These are phyloP conservation scores for Branchinecta sandiegonensis DNA, from an alignment of 2,888 invertebrate species.

Conservation along the genomic window DNA sequence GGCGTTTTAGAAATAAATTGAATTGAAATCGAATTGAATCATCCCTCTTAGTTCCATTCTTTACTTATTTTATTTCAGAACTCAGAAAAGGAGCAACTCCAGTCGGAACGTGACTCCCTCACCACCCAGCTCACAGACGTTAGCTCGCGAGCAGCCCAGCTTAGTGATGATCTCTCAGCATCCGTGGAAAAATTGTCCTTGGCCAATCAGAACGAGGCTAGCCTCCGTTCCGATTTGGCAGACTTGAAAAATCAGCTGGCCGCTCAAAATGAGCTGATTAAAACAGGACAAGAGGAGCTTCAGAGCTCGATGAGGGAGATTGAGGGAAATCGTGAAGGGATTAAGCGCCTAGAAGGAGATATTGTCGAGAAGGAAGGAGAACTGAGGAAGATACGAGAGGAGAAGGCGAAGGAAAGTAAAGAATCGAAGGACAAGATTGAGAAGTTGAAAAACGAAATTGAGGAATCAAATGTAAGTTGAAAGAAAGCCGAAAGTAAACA, in stretches of 20 bases:
- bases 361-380: conserved; percentile 34
- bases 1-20: too few species aligned
- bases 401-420: conserved; percentile 29
- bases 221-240: conserved; percentile 37
- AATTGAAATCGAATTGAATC: too few species aligned
- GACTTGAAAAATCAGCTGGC: conserved; percentile 41
- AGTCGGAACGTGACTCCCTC: too few species aligned
- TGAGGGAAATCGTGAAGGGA: conserved; percentile 41
- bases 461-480: conserved; percentile 30
- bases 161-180: too few species aligned
- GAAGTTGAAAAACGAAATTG: conserved; percentile 32
- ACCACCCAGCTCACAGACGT: too few species aligned
- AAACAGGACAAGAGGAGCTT: conserved; percentile 41
- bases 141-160: too few species aligned
- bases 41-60: too few species aligned
- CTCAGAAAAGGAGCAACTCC: too few species aligned
- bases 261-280: conserved; percentile 40
- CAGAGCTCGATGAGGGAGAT: conserved; percentile 32
- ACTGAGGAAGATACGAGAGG: conserved; percentile 42
- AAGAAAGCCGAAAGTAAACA: conserved; percentile 18
- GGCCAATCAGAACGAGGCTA: too few species aligned
- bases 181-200: too few species aligned
- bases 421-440: conserved; percentile 32
- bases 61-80: too few species aligned
- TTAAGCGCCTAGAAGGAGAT: conserved; percentile 25